Conservation (phyloP, 2,888 invertebrate species). For the Cremastinae sp. region DNA sequence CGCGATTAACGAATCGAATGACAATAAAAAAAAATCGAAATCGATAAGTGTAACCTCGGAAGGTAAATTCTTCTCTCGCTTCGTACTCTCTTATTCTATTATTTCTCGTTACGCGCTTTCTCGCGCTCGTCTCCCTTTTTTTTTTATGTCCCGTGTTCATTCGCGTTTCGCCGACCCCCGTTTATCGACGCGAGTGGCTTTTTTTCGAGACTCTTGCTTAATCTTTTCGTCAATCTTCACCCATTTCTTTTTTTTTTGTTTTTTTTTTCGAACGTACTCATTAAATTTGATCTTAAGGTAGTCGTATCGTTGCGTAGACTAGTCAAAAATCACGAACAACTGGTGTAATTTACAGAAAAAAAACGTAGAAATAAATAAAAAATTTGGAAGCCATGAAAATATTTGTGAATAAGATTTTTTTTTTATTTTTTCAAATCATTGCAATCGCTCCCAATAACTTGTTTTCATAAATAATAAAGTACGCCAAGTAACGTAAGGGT, state of each 20-base stretch:
- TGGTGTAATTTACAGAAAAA: no score
- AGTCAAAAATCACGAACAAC: no score
- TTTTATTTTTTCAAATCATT: no score
- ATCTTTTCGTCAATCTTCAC: not conserved
- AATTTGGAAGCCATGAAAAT: no score
- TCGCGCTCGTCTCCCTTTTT: not conserved
- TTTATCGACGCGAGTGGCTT: constrained; percentile 13
- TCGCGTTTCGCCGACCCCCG: constrained; percentile 41
- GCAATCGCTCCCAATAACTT: no score
- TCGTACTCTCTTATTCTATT: constrained; percentile 1
- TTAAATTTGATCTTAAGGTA: no score
- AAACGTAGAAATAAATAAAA: no score
- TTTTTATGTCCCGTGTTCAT: constrained; percentile 37
- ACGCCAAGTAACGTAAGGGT: no score
- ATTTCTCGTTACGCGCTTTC: not conserved
- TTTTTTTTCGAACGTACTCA: no score
- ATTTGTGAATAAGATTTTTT: no score
- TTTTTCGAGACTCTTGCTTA: not conserved
- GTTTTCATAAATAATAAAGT: no score
- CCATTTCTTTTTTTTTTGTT: constrained; percentile 14
- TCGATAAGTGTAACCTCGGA: constrained; percentile 46
- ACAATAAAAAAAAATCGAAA: constrained; percentile 43
- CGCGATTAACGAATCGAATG: constrained; percentile 49
- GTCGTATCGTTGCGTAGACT: no score
- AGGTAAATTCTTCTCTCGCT: constrained; percentile 22